These are phyloP conservation scores for Clytia hemisphaerica DNA, from an alignment of 30 jellyfish, hydroid and myxozoan genomes.

Conservation along the genomic window DNA sequence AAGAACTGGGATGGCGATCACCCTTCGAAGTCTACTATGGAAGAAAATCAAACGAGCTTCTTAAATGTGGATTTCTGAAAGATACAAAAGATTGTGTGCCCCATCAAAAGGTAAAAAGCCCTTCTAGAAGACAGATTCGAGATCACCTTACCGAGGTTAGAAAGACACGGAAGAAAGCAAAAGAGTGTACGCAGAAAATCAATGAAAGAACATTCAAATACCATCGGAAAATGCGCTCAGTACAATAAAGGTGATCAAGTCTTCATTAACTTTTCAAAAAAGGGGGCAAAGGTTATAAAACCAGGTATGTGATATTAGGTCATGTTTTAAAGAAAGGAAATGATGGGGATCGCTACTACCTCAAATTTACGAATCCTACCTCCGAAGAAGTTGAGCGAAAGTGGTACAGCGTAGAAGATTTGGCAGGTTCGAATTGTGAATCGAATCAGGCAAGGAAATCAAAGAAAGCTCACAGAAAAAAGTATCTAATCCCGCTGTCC, in stretches of 20 bases:
- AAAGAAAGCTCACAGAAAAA: too few relatives aligned
- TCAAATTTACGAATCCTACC: too few relatives aligned
- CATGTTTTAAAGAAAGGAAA: background rate
- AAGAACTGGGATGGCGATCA: slow-evolving; percentile 18
- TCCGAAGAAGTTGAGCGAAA: too few relatives aligned
- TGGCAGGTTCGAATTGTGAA: slow-evolving; percentile 1
- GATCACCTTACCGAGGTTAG: too few relatives aligned
- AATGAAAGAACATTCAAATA: background rate
- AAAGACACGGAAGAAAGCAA: too few relatives aligned
- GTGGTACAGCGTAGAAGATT: slow-evolving; percentile 5
- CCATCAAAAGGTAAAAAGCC: too few relatives aligned
- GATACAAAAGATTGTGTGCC: too few relatives aligned
- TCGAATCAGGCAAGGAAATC: background rate
- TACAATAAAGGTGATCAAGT: slow-evolving; percentile 2
- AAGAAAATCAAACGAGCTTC: slow-evolving; percentile 19
- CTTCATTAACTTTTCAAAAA: background rate
- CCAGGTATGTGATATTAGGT: background rate
- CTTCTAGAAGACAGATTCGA: too few relatives aligned
- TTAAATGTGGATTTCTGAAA: too few relatives aligned
- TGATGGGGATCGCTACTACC: too few relatives aligned
- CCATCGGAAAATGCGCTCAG: background rate
- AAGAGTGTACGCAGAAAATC: too few relatives aligned
- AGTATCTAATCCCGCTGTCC: too few relatives aligned
- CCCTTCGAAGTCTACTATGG: slow-evolving; percentile 26
- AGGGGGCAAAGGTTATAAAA: background rate